phyloP scores from a whole-genome alignment of 2,888 invertebrate species.

The Campopleginae sp. region DNA sequence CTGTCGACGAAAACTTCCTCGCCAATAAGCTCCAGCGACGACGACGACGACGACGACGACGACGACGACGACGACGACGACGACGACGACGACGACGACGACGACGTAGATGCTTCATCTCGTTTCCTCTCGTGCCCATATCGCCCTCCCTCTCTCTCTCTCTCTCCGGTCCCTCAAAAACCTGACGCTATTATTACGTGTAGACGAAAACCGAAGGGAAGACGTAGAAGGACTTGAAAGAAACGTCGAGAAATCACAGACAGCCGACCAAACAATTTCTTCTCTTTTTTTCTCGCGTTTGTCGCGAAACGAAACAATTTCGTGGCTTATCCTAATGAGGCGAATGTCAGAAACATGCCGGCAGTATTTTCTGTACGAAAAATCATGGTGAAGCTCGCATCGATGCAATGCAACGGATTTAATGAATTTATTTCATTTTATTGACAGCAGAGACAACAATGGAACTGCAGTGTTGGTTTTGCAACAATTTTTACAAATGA shows the following conservation, averaged over 20 bases:
- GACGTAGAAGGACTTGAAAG: conserved; percentile 52
- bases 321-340: neutral
- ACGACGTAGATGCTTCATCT: conserved; percentile 7
- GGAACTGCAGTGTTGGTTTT: no score
- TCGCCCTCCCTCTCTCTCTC: conserved; percentile 8
- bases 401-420: no score
- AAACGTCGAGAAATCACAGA: conserved; percentile 32
- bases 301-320: neutral
- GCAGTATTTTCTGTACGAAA: neutral
- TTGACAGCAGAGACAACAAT: no score
- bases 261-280: neutral
- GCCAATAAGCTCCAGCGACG: conserved; percentile 76
- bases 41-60: conserved; percentile 35
- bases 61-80: conserved; percentile 31
- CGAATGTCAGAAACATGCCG: neutral
- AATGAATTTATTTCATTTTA: no score
- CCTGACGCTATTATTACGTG: conserved; percentile 36
- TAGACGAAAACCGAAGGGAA: conserved; percentile 18
- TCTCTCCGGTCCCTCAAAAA: conserved; percentile 47
- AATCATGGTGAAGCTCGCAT: no score
- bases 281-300: neutral
- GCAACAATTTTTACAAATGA: no score
- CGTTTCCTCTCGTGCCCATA: conserved; percentile 11
- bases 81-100: conserved; percentile 61
- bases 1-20: conserved; percentile 76